Percentiles rank a stretch among this genome's conserved stretches.
Conservation (phyloP, 2,888 invertebrate species). For the Steinernema hermaphroditum region DNA sequence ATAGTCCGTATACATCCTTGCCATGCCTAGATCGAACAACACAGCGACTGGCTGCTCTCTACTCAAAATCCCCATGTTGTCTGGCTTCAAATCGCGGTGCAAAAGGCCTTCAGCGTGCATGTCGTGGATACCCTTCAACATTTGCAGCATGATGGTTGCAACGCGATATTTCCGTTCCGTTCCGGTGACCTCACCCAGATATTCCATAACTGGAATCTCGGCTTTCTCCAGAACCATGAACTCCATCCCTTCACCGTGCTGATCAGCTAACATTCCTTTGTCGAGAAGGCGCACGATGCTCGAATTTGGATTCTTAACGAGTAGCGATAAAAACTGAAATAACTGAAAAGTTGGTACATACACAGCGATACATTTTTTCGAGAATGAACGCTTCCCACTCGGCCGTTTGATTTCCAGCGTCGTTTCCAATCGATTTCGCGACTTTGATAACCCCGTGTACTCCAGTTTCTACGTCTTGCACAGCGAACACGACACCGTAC, state of each 20-base stretch:
- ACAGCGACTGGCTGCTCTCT: conserved; percentile 29
- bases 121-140: conserved; percentile 45
- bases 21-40: conserved; percentile 48
- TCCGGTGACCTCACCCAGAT: background rate
- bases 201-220: conserved; percentile 36
- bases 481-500: conserved; percentile 48
- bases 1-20: conserved; percentile 41
- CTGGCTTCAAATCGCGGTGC: conserved; percentile 41
- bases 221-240: conserved; percentile 47
- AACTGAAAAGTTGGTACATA: too few relatives aligned
- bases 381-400: conserved; percentile 43
- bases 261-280: conserved; percentile 45
- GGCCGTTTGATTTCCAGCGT: conserved; percentile 38
- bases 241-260: conserved; percentile 40
- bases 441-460: conserved; percentile 42
- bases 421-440: conserved; percentile 33
- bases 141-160: conserved; percentile 38
- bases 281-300: conserved; percentile 45
- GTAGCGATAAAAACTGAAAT: too few relatives aligned
- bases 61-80: conserved; percentile 46
- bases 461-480: conserved; percentile 40
- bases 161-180: conserved; percentile 31
- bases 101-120: conserved; percentile 43
- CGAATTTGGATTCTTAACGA: conserved; percentile 22
- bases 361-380: conserved; percentile 38